Base-by-base conservation (phyloP, 1,140 invertebrate genomes). In the Meloidogyne hapla region DNA sequence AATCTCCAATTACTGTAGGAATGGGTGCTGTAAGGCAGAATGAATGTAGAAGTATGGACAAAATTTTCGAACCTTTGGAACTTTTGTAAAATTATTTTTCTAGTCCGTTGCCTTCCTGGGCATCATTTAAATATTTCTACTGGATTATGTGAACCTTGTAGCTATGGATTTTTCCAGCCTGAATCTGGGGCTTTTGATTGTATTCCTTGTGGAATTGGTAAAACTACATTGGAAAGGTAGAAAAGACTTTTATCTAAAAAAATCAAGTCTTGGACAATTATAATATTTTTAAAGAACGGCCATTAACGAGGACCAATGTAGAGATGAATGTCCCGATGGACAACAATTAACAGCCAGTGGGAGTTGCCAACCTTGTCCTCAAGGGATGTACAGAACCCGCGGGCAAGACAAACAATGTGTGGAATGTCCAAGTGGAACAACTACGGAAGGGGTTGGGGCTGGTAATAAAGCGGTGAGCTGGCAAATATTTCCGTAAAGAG, bases 101-200 rank as follows among this genome's bases (percentile, higher is more conserved):
- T 83, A 92, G 84, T 80, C 18, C 77, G 76, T 21, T 86, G 85
- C 64, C 68, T 78, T 0, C 77, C 86, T 38, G 85, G 85, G 12
- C 81, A 85, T 61, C 84, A 75, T 71, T 79, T 87, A 40, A 83
- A 86, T 75, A 23, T 85, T n/a, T 15, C 91, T 28, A 91, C 92
- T 0, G 93, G 93, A 26, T 88, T 94, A 0, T 98, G 95, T 85
- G 90, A 93, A 61, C 92, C 92, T 72, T 98, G 95, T 87, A 94
- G 94, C 9, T 93, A 95, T 85, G 95, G 95, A 9, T 94, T 94
- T 87, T 97, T 93, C 87, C 95, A 97, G 87, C 91, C 94, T 0
- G 91, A 91, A 65, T 93, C 95, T 88, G 95, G 95, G 0, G 92
- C 94, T 61, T 97, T 97, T 89, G 90, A 91, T 9, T 97, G 95